Evolutionary conservation across 2,888 invertebrate genomes (phyloP), one percentile per base, ranked within the genome.

Genomic region (Lycaena phlaeas): DNA sequence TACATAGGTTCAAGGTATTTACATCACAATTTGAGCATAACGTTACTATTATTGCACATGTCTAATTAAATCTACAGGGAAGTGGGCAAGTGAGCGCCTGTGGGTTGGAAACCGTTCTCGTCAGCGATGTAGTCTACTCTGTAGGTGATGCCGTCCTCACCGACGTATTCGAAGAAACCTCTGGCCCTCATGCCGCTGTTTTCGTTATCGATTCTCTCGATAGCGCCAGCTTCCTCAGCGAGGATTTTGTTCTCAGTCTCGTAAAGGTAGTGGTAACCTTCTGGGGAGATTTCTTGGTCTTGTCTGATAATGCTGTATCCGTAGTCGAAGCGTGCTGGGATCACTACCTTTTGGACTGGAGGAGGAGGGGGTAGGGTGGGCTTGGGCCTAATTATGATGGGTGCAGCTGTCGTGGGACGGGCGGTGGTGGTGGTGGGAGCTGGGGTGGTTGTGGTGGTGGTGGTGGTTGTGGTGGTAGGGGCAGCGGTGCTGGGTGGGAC

Each of bases 161-260:
- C 82, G 1, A 72, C 65, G 48, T 61, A 84, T 48, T 82, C 76
- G 49, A 56, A 84, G 65, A 82, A 82, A 51, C 84, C 84, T 45
- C 71, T 81, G 12, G 61, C 68, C 41, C 68, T 72, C 12, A 79
- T 53, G 14, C 59, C 73, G 0, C 65, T 64, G 7, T 46, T 54
- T 34, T 76, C 72, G 29, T 45, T 67, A 50, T 66, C 65, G n/a
- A 74, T 53, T 42, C 65, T 57, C 47, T 81, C 81, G 1, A 84
- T 34, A 27, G 65, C 64, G 22, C 84, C 84, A 14, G 69, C 60
- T 56, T 84, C 84, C 46, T 82, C 84, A 4, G 78, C 78, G 10
- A 76, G 69, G 47, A 84, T 84, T 44, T 72, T 82, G 64, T 84
- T 84, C 46, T 81, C 77, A n/a, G 84, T 84, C 53, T 84, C 81